These are phyloP conservation scores for Ophthalmolycus amberensis DNA, from an alignment of 2,113 vertebrate species.

Conservation along the genomic window DNA sequence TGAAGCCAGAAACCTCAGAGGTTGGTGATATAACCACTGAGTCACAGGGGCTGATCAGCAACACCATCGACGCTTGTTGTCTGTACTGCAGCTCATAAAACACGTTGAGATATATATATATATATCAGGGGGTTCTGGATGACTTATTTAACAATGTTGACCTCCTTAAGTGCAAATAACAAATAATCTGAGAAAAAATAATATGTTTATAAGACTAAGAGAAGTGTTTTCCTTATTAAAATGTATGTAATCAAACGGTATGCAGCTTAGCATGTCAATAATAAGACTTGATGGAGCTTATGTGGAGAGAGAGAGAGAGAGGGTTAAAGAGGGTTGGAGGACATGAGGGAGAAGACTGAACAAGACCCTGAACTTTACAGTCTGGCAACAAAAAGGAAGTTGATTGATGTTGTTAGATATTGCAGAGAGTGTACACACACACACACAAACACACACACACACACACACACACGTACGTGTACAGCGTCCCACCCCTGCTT, in stretches of 20 bases:
- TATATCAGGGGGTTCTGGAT: too few species aligned
- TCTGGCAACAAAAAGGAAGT: constrained; percentile 50
- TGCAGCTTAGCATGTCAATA: not conserved
- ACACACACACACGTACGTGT: constrained; percentile 31
- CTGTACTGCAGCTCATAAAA: too few species aligned
- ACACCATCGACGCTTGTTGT: too few species aligned
- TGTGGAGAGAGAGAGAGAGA: not conserved
- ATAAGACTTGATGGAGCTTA: not conserved
- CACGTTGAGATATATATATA: too few species aligned
- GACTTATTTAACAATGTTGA: too few species aligned
- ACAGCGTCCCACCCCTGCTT: constrained; percentile 24
- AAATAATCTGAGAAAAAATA: too few species aligned
- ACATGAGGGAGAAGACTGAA: constrained; percentile 38
- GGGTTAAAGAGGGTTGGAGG: constrained; percentile 49
- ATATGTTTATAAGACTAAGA: too few species aligned
- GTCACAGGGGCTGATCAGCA: constrained; percentile 20
- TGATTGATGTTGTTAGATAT: constrained; percentile 75
- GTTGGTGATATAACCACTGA: constrained; percentile 41
- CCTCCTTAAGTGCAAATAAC: too few species aligned
- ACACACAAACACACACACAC: constrained; percentile 42
- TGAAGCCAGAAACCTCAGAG: constrained; percentile 42
- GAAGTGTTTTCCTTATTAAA: not conserved
- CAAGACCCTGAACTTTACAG: constrained; percentile 59
- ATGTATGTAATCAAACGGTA: not conserved
- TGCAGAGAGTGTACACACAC: constrained; percentile 49